Evolutionary conservation across 2,113 vertebrate genomes (phyloP), one percentile per base, ranked within the genome.

Genomic region (Pelecanus crispus): DNA sequence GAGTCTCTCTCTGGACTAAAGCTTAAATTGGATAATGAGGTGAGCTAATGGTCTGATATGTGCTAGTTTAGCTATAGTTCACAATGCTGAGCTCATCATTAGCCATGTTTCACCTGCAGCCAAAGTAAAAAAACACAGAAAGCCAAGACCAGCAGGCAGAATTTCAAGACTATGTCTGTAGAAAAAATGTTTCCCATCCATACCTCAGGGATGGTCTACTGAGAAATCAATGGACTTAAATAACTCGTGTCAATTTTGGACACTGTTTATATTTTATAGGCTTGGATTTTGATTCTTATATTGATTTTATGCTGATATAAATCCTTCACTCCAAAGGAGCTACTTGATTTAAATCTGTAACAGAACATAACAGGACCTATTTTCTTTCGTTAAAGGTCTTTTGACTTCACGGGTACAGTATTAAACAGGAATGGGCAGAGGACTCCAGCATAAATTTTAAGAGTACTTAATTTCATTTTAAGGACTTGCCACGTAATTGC

Each of bases 261-360:
- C 52, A 87, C 6, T 0, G 4, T 86, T 92, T 91, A 80, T 88
- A 50, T 89, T 86, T 94, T 77, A 92, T 67, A 92, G 78, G 49
- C 74, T 93, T 70, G 66, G 52, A 55, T 90, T 96, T 93, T 90
- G 81, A 90, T 82, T 93, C 38, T 77, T 72, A 16, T 66, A 90
- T 92, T 77, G 92, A 96, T 90, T 96, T 94, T 70, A 58, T 92
- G 79, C 47, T 91, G 75, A 85, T 92, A 88, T 96, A 95, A 96
- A 91, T 95, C 90, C 68, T 86, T 88, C 78, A 67, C 31, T 92
- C 89, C 52, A 89, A 94, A 92, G 44, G 47, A 96, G 15, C 40
- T 85, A 61, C 68, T 84, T 88, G 82, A 84, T 93, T 90, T 92
- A 93, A 52, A 52, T 59, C 47, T 88, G 26, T 73, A 92, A 70